Percentiles rank a stretch among this genome's conserved stretches.
phyloP scores from a whole-genome alignment of 64 coral and sea anemone genomes.

The Stichodactyla helianthus region DNA sequence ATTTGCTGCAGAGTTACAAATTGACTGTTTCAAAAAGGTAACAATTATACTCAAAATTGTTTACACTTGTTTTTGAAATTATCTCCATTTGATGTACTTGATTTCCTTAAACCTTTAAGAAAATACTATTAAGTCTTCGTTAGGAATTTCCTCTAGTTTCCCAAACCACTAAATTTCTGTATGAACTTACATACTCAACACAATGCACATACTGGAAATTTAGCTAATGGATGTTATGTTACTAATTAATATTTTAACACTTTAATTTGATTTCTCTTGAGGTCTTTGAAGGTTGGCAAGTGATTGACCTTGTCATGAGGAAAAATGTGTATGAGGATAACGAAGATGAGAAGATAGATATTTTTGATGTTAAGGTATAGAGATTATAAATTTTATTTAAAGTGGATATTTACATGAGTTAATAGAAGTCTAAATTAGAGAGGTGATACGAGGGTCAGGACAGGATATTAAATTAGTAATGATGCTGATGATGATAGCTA shows the following conservation, averaged over 20 bases:
- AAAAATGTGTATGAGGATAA: not conserved
- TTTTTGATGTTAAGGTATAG: not conserved
- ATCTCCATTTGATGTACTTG: not conserved
- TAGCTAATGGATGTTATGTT: not conserved
- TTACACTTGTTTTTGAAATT: too few species aligned
- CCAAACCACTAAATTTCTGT: not conserved
- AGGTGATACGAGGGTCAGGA: too few species aligned
- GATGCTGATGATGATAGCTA: too few species aligned
- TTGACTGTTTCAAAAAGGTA: conserved; percentile 13
- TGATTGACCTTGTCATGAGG: not conserved
- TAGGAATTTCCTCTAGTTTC: not conserved
- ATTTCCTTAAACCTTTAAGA: not conserved
- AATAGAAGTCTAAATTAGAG: too few species aligned
- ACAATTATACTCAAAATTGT: not conserved
- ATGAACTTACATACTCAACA: not conserved
- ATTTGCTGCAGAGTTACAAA: not conserved
- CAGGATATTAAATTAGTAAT: too few species aligned
- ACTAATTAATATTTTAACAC: not conserved
- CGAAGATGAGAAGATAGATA: not conserved
- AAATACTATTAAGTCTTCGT: not conserved
- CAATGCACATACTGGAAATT: not conserved
- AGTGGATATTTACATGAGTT: not conserved
- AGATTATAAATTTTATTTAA: not conserved
- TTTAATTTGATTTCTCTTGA: not conserved
- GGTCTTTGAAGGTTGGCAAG: not conserved